phyloP scores from a whole-genome alignment of 2,888 invertebrate species.

The Aethes cnicana region DNA sequence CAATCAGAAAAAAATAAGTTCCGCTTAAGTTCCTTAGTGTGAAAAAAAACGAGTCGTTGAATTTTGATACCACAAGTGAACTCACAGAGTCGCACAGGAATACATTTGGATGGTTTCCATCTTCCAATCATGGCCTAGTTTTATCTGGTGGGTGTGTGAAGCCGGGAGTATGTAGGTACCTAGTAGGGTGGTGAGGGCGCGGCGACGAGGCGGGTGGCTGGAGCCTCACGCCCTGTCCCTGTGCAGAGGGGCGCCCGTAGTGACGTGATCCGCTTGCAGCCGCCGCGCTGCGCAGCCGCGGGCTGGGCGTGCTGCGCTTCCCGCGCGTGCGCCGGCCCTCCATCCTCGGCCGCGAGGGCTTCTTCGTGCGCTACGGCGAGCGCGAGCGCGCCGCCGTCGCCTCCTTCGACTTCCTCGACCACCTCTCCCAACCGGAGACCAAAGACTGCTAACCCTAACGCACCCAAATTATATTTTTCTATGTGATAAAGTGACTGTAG shows the following conservation, averaged over 20 bases:
- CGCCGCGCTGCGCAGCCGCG: conserved; percentile 82
- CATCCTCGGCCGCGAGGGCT: conserved; percentile 89
- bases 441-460: conserved; percentile 71
- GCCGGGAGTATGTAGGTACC: too few relatives aligned
- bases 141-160: too few relatives aligned
- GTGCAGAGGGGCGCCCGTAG: conserved; percentile 61
- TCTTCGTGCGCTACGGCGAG: conserved; percentile 90
- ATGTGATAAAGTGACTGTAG: conserved; percentile 50
- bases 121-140: too few relatives aligned
- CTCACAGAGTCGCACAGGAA: too few relatives aligned
- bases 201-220: conserved; percentile 39
- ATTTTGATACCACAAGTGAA: too few relatives aligned
- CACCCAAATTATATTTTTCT: conserved; percentile 69
- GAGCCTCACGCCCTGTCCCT: conserved; percentile 56
- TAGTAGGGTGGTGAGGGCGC: conserved; percentile 36
- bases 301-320: conserved; percentile 80
- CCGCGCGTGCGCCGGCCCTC: conserved; percentile 83
- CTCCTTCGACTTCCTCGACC: conserved; percentile 90
- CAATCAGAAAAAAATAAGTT: too few relatives aligned
- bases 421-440: conserved; percentile 78
- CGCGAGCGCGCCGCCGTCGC: conserved; percentile 90
- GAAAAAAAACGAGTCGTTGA: too few relatives aligned
- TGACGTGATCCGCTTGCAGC: conserved; percentile 69
- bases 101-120: too few relatives aligned
- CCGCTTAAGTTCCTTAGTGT: too few relatives aligned